phyloP scores from a whole-genome alignment of 2,888 invertebrate species.

The Andrena bucephala region DNA sequence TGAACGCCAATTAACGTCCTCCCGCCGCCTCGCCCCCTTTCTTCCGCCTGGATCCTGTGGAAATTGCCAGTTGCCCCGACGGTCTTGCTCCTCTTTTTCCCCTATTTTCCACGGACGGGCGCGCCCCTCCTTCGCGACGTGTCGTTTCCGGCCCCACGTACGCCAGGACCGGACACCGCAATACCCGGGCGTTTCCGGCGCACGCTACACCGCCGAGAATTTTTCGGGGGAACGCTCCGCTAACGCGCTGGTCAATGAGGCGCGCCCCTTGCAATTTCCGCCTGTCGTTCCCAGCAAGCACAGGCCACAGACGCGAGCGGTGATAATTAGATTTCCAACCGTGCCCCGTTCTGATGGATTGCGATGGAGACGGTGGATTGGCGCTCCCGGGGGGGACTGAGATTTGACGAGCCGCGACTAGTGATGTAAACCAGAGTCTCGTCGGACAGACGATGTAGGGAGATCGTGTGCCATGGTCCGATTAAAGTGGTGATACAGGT shows the following conservation, averaged over 20 bases:
- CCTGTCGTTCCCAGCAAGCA: background rate
- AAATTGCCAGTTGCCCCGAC: conserved; percentile 55
- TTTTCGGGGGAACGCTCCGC: conserved; percentile 27
- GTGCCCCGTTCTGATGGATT: background rate
- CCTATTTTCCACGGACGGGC: background rate
- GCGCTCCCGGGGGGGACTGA: too few relatives aligned
- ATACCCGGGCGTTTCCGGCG: conserved; percentile 31
- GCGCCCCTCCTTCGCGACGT: conserved; percentile 5
- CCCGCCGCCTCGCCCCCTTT: conserved; percentile 11
- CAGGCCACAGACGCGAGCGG: background rate
- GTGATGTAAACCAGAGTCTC: too few relatives aligned
- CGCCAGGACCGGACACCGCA: conserved; percentile 12
- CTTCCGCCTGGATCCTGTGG: background rate
- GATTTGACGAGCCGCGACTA: too few relatives aligned
- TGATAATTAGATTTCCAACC: conserved; percentile 33
- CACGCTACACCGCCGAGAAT: conserved; percentile 10
- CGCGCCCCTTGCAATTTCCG: conserved; percentile 37
- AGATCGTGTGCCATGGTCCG: too few relatives aligned
- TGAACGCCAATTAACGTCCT: conserved; percentile 72
- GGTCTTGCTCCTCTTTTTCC: conserved; percentile 20
- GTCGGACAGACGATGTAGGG: too few relatives aligned
- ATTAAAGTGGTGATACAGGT: too few relatives aligned
- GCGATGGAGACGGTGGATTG: too few relatives aligned
- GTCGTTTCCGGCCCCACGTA: conserved; percentile 37
- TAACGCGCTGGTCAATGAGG: conserved; percentile 28